These are phyloP conservation scores for Pammene fasciana DNA, from an alignment of 2,888 invertebrate species.

Conservation along the genomic window DNA sequence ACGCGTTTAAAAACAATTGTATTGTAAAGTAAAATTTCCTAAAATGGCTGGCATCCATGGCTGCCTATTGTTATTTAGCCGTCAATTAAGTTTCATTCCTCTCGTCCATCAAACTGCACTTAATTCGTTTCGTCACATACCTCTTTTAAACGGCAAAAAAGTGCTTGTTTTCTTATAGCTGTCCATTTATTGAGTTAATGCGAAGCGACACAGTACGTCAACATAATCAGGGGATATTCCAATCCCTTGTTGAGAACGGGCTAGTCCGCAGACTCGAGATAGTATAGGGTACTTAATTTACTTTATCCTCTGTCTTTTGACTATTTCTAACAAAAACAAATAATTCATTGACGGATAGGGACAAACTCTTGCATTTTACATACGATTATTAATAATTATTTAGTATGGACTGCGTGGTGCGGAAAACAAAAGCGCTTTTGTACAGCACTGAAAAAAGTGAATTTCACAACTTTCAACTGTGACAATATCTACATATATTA, in stretches of 20 bases:
- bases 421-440: no score
- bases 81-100: not conserved
- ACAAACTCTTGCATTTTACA: no score
- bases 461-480: no score
- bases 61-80: not conserved
- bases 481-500: no score
- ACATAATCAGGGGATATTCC: not conserved
- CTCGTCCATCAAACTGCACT: not conserved
- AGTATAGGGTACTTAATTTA: not conserved
- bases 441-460: no score
- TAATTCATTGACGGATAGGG: no score
- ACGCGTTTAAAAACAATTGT: no score
- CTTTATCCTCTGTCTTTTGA: no score
- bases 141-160: not conserved
- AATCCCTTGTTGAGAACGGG: not conserved
- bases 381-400: no score
- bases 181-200: conserved; percentile 2
- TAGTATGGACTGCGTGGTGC: no score
- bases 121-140: not conserved
- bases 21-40: no score
- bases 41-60: not conserved
- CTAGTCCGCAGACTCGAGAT: not conserved
- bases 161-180: not conserved
- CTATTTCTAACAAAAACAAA: no score
- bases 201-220: not conserved